Evolutionary conservation across 2,797 vertebrate species (phyloP).

Genomic region (Cephalopachus bancanus): DNA sequence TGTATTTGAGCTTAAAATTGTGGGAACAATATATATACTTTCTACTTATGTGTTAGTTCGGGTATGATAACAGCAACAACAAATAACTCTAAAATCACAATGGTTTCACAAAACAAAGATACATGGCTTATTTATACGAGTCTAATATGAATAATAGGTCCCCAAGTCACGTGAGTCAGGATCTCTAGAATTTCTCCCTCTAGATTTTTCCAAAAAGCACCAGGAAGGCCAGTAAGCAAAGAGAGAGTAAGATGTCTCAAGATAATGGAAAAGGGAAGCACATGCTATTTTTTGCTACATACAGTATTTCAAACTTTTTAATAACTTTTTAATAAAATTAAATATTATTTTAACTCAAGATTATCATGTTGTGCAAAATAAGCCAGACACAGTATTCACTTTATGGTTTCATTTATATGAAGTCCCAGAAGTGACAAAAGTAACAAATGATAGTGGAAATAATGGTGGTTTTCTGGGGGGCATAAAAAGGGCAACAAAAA

Average conservation of each 20-base stretch:
- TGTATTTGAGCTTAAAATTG: not conserved
- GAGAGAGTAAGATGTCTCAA: not conserved
- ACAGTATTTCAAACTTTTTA: not conserved
- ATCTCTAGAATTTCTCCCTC: not conserved
- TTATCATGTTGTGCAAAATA: not conserved
- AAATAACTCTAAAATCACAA: not conserved
- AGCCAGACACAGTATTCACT: not conserved
- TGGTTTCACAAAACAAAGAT: not conserved
- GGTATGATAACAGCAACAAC: not conserved
- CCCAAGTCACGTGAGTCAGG: not conserved
- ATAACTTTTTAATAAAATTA: not conserved
- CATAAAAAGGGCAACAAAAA: not conserved
- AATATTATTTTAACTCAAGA: not conserved
- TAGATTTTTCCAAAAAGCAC: not conserved
- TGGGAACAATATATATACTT: not conserved
- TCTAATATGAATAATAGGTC: not conserved
- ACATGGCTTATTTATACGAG: not conserved
- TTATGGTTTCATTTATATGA: not conserved
- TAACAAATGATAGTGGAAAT: not conserved
- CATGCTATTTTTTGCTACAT: not conserved
- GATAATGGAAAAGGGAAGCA: not conserved
- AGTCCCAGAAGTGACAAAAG: not conserved
- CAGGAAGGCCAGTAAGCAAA: not conserved
- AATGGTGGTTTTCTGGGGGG: not conserved
- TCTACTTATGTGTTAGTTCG: not conserved